Evolutionary conservation across 2,888 invertebrate genomes (phyloP), one percentile per base, ranked within the genome.

Genomic region (Keiferia lycopersicella): DNA sequence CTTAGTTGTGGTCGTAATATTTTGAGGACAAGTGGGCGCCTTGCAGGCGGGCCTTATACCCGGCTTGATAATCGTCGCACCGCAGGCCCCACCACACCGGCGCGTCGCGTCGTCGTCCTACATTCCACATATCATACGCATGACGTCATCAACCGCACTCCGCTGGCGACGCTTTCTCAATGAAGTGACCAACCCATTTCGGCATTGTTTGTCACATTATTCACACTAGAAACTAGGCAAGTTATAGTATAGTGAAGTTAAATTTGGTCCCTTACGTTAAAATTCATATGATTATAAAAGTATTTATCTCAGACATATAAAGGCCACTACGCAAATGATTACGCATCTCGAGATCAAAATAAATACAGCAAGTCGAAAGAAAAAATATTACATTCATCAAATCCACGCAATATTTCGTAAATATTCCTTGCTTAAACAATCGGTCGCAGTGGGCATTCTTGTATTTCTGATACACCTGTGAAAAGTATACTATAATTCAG

Each of bases 381-480:
- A 67, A 70, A 69, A 67, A 69, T 70, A 71, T 87, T 87, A 88
- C 88, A 77, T 80, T 78, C 66, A 86, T 71, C 71, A 88, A 72
- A 45, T 88, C 88, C 84, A 86, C 78, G 86, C 88, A 89, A 69
- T 77, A 71, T 79, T 86, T 82, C 74, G 82, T 73, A 73, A 79
- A 81, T 68, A 80, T 79, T 75, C 82, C 83, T 68, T 80, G 82
- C 61, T 80, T 77, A 70, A 83, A 71, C 73, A 86, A 77, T 71
- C 76, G 76, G 77, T 89, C 86, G 86, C 90, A 89, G 88, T 91
- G 86, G 83, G 87, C 84, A 77, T 76, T 76, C 83, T 85, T 87
- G 85, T 83, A 88, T 71, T 84, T 75, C 76, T 84, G 78, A 82
- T 87, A 89, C 73, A 86, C 85, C 91, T 91, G 91, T 72, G 69